Conservation (phyloP, 2,113 vertebrate species). For the Anser brachyrhynchus region DNA sequence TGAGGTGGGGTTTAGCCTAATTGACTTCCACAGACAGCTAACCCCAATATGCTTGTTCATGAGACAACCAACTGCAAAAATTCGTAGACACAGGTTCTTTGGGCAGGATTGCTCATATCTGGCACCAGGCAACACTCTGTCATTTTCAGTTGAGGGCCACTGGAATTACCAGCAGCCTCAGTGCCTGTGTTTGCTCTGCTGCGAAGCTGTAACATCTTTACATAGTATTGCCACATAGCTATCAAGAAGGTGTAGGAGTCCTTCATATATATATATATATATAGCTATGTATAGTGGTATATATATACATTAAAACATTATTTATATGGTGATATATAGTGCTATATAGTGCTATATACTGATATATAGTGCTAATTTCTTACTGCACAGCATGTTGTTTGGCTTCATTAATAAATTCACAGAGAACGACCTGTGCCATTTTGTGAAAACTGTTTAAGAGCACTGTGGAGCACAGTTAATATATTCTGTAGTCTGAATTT, state of each 20-base stretch:
- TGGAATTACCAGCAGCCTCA: not conserved
- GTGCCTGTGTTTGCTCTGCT: not conserved
- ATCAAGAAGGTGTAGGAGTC: not conserved
- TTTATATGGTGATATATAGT: not conserved
- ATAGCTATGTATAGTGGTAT: not conserved
- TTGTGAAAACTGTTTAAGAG: not conserved
- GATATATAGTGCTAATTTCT: not conserved
- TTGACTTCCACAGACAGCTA: not conserved
- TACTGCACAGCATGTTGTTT: not conserved
- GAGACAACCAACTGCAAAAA: not conserved
- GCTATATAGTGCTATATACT: not conserved
- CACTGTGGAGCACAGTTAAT: not conserved
- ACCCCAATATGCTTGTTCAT: not conserved
- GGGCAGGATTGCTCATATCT: not conserved
- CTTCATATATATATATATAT: not conserved
- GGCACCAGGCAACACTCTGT: not conserved
- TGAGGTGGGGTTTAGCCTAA: not conserved
- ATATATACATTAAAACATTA: not conserved
- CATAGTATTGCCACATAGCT: not conserved
- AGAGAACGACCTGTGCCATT: not conserved
- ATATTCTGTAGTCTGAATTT: not conserved
- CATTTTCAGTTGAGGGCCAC: not conserved
- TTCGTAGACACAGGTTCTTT: accelerated
- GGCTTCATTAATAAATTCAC: not conserved
- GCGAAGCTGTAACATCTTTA: not conserved